Evolutionary conservation across 2,888 invertebrate genomes (phyloP).

Genomic region (Dolichopus griseipennis): DNA sequence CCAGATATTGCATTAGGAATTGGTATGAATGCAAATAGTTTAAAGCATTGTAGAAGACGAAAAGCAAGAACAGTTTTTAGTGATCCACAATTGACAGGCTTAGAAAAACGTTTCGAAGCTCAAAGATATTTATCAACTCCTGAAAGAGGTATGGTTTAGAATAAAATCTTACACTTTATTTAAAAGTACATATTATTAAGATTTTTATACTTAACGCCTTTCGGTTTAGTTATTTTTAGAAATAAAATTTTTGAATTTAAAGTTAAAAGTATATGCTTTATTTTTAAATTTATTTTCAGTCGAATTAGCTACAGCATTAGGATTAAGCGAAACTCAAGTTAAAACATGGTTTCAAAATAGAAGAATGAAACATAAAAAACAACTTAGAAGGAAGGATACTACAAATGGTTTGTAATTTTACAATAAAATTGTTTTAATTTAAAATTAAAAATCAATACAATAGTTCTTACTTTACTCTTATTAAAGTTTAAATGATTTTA

Average conservation of each 20-base stretch:
- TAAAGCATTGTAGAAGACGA: conserved; percentile 88
- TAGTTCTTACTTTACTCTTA: too few relatives aligned
- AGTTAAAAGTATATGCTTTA: too few relatives aligned
- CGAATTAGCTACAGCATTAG: conserved; percentile 84
- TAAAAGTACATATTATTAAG: too few relatives aligned
- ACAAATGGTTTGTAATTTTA: conserved; percentile 39
- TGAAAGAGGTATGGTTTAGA: conserved; percentile 60
- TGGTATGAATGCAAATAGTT: conserved; percentile 50
- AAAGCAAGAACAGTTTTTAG: conserved; percentile 93
- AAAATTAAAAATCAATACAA: too few relatives aligned
- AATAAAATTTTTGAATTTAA: too few relatives aligned
- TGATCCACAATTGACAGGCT: conserved; percentile 70
- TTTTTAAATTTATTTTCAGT: conserved; percentile 44
- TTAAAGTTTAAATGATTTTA: too few relatives aligned
- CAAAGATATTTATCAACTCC: conserved; percentile 94
- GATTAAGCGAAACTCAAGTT: conserved; percentile 90
- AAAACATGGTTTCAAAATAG: conserved; percentile 98
- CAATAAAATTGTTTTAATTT: too few relatives aligned
- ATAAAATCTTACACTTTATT: too few relatives aligned
- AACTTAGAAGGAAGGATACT: conserved; percentile 48
- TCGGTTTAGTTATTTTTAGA: too few relatives aligned
- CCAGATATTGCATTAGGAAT: conserved; percentile 42
- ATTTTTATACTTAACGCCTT: too few relatives aligned
- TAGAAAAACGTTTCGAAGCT: conserved; percentile 90
- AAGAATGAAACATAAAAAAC: conserved; percentile 94